Percentiles rank a stretch among this genome's conserved stretches.
Conservation (phyloP, 2,797 vertebrate genomes). For the Acipenser transmontanus region DNA sequence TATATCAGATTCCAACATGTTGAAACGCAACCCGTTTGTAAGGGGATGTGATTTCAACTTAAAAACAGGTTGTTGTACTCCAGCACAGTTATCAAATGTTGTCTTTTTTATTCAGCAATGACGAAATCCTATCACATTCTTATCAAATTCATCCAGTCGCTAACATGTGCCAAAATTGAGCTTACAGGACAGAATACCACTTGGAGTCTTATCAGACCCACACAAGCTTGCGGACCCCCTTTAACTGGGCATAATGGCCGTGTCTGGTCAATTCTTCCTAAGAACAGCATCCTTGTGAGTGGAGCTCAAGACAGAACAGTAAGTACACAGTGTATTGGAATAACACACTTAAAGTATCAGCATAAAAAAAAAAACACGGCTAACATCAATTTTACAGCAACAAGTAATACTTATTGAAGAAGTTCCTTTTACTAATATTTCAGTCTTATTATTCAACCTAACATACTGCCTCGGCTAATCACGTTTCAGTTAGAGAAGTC, state of each 20-base stretch:
- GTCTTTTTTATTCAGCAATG: constrained; percentile 53
- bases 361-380: not conserved
- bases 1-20: constrained; percentile 45
- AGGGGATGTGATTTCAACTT: constrained; percentile 47
- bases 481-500: not conserved
- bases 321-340: not conserved
- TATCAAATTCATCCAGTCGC: constrained; percentile 16
- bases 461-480: not conserved
- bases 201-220: not conserved
- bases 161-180: not conserved
- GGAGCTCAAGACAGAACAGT: not conserved
- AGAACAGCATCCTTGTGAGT: not conserved
- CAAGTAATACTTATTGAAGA: not conserved
- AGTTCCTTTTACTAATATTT: not conserved
- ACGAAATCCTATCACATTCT: constrained; percentile 37
- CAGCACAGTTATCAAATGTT: constrained; percentile 43
- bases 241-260: not conserved
- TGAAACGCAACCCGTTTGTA: constrained; percentile 43
- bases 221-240: constrained; percentile 1
- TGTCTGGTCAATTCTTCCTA: not conserved
- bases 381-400: not conserved
- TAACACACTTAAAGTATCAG: not conserved
- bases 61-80: constrained; percentile 49
- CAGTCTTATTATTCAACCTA: not conserved
- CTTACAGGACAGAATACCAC: constrained; percentile 1